These are phyloP conservation scores for Gandaritis pyraliata DNA, from an alignment of 2,888 invertebrate genomes.

Conservation along the genomic window DNA sequence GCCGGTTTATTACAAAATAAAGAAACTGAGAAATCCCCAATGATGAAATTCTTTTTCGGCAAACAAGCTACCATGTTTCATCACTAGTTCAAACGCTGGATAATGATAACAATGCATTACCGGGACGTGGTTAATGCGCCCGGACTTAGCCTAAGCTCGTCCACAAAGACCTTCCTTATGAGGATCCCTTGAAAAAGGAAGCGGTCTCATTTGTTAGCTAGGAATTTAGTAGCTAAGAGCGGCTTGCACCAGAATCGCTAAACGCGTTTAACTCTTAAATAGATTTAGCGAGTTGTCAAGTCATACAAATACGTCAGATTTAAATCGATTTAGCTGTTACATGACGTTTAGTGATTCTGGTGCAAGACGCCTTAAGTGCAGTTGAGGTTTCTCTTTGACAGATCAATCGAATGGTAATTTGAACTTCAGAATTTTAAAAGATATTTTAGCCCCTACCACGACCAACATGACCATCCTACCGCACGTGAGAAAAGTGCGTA, in stretches of 20 bases:
- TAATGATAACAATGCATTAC: conserved; percentile 68
- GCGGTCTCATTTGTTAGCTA: conserved; percentile 15
- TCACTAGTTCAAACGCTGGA: conserved; percentile 33
- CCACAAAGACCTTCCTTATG: conserved; percentile 46
- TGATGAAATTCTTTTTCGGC: conserved; percentile 1
- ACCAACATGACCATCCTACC: too few relatives aligned
- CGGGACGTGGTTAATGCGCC: conserved; percentile 52
- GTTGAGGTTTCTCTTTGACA: not conserved
- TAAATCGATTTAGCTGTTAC: too few relatives aligned
- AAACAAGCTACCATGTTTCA: not conserved
- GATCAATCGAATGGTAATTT: not conserved
- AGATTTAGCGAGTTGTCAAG: too few relatives aligned
- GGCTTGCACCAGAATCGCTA: too few relatives aligned
- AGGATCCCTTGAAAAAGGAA: conserved; percentile 34
- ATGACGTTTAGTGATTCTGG: too few relatives aligned
- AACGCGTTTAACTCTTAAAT: too few relatives aligned
- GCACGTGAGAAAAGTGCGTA: too few relatives aligned
- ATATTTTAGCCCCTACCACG: too few relatives aligned
- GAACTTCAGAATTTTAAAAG: too few relatives aligned
- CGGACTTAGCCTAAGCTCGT: conserved; percentile 49
- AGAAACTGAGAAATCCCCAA: too few relatives aligned
- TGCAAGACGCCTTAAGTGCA: too few relatives aligned
- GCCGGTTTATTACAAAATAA: not conserved
- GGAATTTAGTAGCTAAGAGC: not conserved
- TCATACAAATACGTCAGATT: too few relatives aligned